Evolutionary conservation across 2,888 invertebrate genomes (phyloP).

Genomic region (Parasteatoda lunata): DNA sequence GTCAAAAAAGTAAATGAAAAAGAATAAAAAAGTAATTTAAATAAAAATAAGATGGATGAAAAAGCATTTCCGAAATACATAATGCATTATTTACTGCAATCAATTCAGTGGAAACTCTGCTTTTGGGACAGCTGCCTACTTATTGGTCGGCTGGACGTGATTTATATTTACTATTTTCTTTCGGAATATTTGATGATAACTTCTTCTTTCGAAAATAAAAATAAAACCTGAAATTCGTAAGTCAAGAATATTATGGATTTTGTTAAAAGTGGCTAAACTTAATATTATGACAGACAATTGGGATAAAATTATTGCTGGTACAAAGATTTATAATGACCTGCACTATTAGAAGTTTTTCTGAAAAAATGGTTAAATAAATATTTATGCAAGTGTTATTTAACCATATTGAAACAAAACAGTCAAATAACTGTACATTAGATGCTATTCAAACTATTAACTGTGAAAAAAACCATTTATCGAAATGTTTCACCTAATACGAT

Average conservation of each 20-base stretch:
- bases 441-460: no score
- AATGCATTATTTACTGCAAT: constrained; percentile 59
- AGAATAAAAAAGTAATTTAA: constrained; percentile 42
- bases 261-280: no score
- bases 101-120: constrained; percentile 53
- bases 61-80: constrained; percentile 58
- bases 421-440: no score
- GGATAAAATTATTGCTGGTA: no score
- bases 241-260: background rate
- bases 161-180: constrained; percentile 51
- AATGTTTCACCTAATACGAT: no score
- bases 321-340: no score
- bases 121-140: constrained; percentile 40
- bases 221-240: background rate
- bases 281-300: no score
- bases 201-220: constrained; percentile 1
- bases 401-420: no score
- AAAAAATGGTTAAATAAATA: no score
- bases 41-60: constrained; percentile 61
- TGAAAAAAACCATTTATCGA: no score
- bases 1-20: background rate
- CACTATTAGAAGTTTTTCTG: no score
- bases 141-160: constrained; percentile 55
- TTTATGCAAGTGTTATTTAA: no score
- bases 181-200: constrained; percentile 40